These are phyloP conservation scores for Colostygia pectinataria DNA, from an alignment of 2,888 invertebrate species.

Conservation along the genomic window DNA sequence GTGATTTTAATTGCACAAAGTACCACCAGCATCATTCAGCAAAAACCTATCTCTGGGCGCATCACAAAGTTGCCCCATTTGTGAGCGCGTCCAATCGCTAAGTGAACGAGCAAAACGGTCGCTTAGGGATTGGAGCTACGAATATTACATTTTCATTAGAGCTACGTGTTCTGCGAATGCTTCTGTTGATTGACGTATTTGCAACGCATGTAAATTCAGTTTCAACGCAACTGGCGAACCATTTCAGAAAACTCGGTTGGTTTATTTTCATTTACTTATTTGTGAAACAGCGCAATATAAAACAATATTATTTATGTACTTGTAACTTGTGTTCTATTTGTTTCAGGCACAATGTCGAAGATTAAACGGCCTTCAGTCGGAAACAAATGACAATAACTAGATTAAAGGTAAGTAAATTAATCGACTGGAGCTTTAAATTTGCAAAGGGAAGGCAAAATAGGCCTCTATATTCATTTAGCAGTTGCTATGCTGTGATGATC, in stretches of 20 bases:
- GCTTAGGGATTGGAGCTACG: too few relatives aligned
- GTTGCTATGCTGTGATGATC: too few relatives aligned
- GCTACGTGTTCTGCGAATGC: neutral
- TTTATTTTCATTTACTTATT: too few relatives aligned
- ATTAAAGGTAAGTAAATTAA: constrained; percentile 62
- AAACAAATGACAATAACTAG: constrained; percentile 81
- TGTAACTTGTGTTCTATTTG: constrained; percentile 41
- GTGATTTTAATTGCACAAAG: neutral
- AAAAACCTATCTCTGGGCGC: neutral
- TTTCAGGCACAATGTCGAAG: constrained; percentile 75
- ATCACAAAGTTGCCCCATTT: neutral
- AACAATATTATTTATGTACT: too few relatives aligned
- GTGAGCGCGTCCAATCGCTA: neutral
- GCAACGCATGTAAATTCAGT: too few relatives aligned
- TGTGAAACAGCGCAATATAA: neutral
- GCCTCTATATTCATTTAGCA: too few relatives aligned
- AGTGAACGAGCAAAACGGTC: neutral
- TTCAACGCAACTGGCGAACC: too few relatives aligned
- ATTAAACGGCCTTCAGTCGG: constrained; percentile 60
- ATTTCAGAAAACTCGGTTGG: too few relatives aligned
- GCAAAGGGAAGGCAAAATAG: too few relatives aligned
- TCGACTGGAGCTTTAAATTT: neutral
- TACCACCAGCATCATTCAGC: neutral
- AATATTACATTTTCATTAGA: neutral
- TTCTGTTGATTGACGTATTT: neutral